Percentiles rank a stretch among this genome's conserved stretches.
Evolutionary conservation across 64 coral and sea anemone genomes (phyloP).

Genomic region (Astreopora myriophthalma): DNA sequence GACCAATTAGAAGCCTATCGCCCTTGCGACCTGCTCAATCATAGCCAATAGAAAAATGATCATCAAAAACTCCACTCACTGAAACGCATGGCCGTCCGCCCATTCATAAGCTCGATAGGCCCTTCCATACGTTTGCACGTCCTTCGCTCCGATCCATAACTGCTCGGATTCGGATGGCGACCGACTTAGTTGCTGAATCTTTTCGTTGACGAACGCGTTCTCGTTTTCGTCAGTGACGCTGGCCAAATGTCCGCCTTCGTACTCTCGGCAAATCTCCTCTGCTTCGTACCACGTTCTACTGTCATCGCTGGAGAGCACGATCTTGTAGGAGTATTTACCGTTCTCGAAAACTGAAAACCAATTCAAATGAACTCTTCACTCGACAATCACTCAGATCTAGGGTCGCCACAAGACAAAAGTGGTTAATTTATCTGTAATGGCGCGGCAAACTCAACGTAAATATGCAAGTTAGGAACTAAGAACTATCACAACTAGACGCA

Average conservation of each 20-base stretch:
- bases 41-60: no score
- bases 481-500: no score
- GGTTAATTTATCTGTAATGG: no score
- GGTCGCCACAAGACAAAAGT: no score
- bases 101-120: conserved; percentile 3
- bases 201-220: conserved; percentile 41
- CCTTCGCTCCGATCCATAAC: conserved; percentile 53
- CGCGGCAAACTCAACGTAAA: no score
- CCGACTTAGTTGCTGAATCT: conserved; percentile 31
- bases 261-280: conserved; percentile 51
- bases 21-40: no score
- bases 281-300: conserved; percentile 70
- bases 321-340: conserved; percentile 65
- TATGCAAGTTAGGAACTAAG: no score
- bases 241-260: conserved; percentile 63
- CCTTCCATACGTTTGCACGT: neutral
- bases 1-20: no score
- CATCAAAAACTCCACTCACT: neutral
- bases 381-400: no score
- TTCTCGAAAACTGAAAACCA: conserved; percentile 50
- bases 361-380: neutral
- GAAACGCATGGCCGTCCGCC: neutral
- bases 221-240: conserved; percentile 49
- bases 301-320: conserved; percentile 51
- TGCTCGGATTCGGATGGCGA: neutral